Evolutionary conservation across 2,888 invertebrate species (phyloP), one percentile per base, ranked within the genome.

Genomic region (Patella caerulea): DNA sequence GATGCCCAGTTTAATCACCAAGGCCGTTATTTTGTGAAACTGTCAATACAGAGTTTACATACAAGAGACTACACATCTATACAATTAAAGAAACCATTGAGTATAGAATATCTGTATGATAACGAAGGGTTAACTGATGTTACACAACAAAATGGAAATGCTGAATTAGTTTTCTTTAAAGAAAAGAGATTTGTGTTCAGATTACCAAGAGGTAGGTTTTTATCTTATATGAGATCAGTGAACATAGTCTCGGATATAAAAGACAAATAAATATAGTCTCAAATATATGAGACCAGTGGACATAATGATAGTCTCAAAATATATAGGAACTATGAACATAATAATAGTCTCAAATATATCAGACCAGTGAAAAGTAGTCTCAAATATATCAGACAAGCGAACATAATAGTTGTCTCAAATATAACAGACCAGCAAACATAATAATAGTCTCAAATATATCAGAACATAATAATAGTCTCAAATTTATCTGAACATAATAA

Each of bases 1-100:
- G 87, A 86, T 82, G 86, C 85, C 69, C 88, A 87, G 86, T 89
- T 87, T 79, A 87, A 88, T 80, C 84, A 86, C 74, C 80, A 82
- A 56, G 89, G 89, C 3, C 81, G 85, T 74, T 90, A 87, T 79
- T 86, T 84, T 76, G 81, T 88, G 72, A 84, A 84, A 69, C 80
- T 87, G 72, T 85, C 85, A 24, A 82, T 88, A 14, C 83, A 86
- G 76, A 89, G 85, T 78, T 84, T 84, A 11, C 83, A 84, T 59
- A 86, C 86, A 4, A 84, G 83, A 15, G 88, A 90, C 76, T 88
- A 83, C 72, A 82, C 83, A 55, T 72, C 79, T 55, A 81, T 88
- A 14, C 78, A 82, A 71, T 53, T 84, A n/a, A 81, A 77, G 76
- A 82, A 82, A 34, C 79, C 80, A 72, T 79, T 80, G 4, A 73